Evolutionary conservation across 2,113 vertebrate species (phyloP).

Genomic region (Corythornis madagascariensis): DNA sequence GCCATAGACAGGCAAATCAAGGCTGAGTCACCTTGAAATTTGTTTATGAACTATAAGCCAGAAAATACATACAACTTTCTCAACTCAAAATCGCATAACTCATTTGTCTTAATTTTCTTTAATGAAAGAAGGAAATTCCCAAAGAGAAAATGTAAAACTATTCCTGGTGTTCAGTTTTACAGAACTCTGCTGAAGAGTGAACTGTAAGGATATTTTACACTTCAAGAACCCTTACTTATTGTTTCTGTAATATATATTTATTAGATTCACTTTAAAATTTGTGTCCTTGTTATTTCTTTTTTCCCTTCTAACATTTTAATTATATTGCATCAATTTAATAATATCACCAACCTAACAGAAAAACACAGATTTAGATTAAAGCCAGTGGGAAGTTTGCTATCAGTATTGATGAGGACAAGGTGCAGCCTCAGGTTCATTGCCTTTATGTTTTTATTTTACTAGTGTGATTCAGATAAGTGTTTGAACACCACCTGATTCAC

Average conservation of each 20-base stretch:
- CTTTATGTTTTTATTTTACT: not conserved
- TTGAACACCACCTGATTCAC: not conserved
- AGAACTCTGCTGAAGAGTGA: not conserved
- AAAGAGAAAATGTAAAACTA: not conserved
- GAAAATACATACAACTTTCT: not conserved
- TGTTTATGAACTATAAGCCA: too few relatives aligned
- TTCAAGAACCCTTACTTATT: not conserved
- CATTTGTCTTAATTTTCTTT: not conserved
- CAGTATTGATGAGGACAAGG: not conserved
- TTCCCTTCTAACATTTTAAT: not conserved
- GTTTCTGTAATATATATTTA: not conserved
- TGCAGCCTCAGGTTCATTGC: not conserved
- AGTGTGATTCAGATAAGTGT: not conserved
- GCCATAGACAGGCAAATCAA: too few relatives aligned
- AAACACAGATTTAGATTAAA: not conserved
- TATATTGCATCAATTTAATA: not conserved
- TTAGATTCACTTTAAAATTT: not conserved
- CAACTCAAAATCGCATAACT: not conserved
- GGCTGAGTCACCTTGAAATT: too few relatives aligned
- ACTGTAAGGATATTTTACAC: not conserved
- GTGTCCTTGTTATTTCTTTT: not conserved
- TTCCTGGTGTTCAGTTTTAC: not conserved
- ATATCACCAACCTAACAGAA: not conserved
- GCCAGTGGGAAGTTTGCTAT: not conserved
- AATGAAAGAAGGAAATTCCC: not conserved